Base-by-base conservation (phyloP, 2,797 vertebrate species). In the Microctenopoma stevenorrisi region DNA sequence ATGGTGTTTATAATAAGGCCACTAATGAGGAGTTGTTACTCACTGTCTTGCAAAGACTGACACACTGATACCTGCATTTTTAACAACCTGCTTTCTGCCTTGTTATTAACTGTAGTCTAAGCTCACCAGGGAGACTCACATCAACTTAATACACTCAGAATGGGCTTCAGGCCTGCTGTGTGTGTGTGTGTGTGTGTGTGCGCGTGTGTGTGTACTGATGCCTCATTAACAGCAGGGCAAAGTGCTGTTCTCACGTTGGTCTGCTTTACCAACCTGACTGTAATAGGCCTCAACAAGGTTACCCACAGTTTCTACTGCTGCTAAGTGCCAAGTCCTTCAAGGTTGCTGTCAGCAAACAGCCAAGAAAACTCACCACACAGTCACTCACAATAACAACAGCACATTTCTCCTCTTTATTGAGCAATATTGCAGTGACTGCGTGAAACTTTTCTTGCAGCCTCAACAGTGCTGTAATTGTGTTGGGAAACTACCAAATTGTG, bases 21-120 rank as follows among this genome's bases (percentile, higher is more conserved):
- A 46, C 59, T 82, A 79, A 83, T 83, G 68, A 84, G 49, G 59
- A 68, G n/a, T 16, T 60, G 68, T 86, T 70, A 59, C 44, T 22
- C 16, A 63, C 9, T 59, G 71, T 4, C 37, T 57, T 59, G 44
- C 8, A 44, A 14, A 65, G 66, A 64, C 7, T 82, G 49, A 77
- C 52, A 72, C 12, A 2, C 3, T 38, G 55, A 55, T 48, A 79
- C 52, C 55, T 62, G 52, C 43, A 61, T 70, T 79, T 76, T 63
- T 49, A 49, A 58, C 37, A 65, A 44, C 57, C 47, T 25, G 61
- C 49, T 44, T 46, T 67, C 63, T 72, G 49, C 28, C 49, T 47
- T 14, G 26, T 77, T 67, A 51, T 68, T 65, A 74, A 78, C 30
- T 56, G 13, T 12, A 61, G 25, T 28, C 22, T 48, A 51, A 52